A percentile compares a stretch with the other conserved stretches of the same genome.
phyloP scores from a whole-genome alignment of 1,140 invertebrate species.

The Aphis gossypii region DNA sequence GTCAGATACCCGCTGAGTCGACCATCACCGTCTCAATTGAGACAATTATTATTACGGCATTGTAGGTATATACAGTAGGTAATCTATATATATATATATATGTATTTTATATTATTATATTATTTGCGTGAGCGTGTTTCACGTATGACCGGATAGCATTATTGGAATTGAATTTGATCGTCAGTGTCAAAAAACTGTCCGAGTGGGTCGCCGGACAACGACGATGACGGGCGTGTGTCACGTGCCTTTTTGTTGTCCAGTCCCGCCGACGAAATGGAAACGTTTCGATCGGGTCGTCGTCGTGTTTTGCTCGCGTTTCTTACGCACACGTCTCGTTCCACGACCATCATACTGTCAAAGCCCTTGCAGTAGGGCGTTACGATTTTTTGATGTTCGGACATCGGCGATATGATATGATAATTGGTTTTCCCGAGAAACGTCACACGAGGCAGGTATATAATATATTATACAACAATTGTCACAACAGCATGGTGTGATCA shows the following conservation, averaged over 20 bases:
- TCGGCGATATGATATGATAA: not conserved
- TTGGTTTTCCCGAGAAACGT: conserved; percentile 18
- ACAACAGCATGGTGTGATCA: not conserved
- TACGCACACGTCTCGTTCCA: not conserved
- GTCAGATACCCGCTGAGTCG: conserved; percentile 18
- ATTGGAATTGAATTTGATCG: not conserved
- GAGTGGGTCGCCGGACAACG: not conserved
- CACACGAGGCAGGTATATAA: too few relatives aligned
- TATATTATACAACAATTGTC: not conserved
- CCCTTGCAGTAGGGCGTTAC: not conserved
- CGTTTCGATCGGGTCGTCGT: not conserved
- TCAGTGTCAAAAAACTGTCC: not conserved
- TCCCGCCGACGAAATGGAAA: not conserved
- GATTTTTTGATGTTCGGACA: not conserved
- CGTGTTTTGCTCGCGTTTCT: not conserved
- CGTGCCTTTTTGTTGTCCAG: not conserved
- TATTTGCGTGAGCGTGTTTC: not conserved
- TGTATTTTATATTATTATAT: not conserved
- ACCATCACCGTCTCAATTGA: not conserved
- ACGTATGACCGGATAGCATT: not conserved
- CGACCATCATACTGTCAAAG: conserved; percentile 1
- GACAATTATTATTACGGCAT: not conserved
- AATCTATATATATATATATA: not conserved
- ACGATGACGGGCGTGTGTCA: not conserved
- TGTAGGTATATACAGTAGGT: not conserved